Percentiles rank a stretch among this genome's conserved stretches.
Conservation (phyloP, 2,113 vertebrate species). For the Micromys minutus region DNA sequence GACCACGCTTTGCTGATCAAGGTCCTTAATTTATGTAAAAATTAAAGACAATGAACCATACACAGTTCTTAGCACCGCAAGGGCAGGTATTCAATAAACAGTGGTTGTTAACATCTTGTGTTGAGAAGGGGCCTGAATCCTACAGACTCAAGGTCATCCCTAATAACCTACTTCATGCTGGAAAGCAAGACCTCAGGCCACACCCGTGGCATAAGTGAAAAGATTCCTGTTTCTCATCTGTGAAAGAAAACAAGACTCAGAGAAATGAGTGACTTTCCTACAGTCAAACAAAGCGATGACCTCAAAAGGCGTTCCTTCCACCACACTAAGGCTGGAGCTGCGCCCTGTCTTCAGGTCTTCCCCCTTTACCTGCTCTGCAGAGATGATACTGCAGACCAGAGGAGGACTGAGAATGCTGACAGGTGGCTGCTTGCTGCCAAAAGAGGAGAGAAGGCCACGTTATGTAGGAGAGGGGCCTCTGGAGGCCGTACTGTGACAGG, state of each 20-base stretch:
- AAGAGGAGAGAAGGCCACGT: background rate
- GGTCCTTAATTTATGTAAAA: background rate
- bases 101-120: background rate
- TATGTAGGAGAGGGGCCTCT: background rate
- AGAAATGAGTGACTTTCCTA: accelerated
- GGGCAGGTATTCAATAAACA: background rate
- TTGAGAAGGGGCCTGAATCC: background rate
- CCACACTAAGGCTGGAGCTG: accelerated
- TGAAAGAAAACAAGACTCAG: background rate
- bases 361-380: background rate
- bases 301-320: background rate
- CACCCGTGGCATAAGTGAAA: background rate
- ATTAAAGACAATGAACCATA: background rate
- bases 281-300: accelerated
- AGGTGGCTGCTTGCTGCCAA: background rate
- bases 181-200: background rate
- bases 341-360: accelerated
- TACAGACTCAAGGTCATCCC: background rate
- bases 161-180: background rate
- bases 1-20: background rate
- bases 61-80: background rate
- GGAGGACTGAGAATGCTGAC: background rate
- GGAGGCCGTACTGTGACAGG: background rate
- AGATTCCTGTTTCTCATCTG: background rate
- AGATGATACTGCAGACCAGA: accelerated